Evolutionary conservation across 2,113 vertebrate species (phyloP), one percentile per base, ranked within the genome.

Genomic region (Tyrannus savana): DNA sequence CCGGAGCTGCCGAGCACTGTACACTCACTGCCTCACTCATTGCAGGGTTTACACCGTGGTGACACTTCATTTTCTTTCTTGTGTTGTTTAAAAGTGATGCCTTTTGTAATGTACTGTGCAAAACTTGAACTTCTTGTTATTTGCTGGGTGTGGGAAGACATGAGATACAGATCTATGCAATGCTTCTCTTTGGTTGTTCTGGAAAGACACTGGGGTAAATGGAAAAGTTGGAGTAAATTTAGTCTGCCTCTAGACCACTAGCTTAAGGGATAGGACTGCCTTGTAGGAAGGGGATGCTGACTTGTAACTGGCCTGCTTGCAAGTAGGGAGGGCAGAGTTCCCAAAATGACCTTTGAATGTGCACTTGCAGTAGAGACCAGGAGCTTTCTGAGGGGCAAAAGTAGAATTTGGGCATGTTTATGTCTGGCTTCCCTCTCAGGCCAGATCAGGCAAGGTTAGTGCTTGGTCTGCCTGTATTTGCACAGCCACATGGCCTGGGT

Each of bases 91-190:
- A 89, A 83, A 60, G 64, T 44, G 55, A 91, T 59, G 67, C 79
- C 87, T 96, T 94, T 64, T 90, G 47, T 84, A 86, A 93, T 28
- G 82, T 76, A 28, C 79, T 30, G 75, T 74, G 72, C 50, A 37
- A 95, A 93, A 96, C 87, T 77, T 95, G 80, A 94, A 92, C 22
- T 87, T 55, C 46, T 80, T 59, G 85, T 85, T 73, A 27, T 90
- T 85, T 44, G 37, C 27, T 50, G 37, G 84, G 52, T 6, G 5
- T 2, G 10, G 84, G 81, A 76, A 63, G 46, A 67, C 2, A 1
- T 4, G 60, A 87, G 88, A 12, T 46, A 46, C 14, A 58, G 88
- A 97, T 93, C 96, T 97, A 95, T 97, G 97, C 94, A 97, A 94
- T 85, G 85, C 72, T 92, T 72, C 49, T 64, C 73, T 86, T 84